Evolutionary conservation across 1,140 invertebrate species (phyloP), one percentile per base, ranked within the genome.

Genomic region (Psilanteris sp.): DNA sequence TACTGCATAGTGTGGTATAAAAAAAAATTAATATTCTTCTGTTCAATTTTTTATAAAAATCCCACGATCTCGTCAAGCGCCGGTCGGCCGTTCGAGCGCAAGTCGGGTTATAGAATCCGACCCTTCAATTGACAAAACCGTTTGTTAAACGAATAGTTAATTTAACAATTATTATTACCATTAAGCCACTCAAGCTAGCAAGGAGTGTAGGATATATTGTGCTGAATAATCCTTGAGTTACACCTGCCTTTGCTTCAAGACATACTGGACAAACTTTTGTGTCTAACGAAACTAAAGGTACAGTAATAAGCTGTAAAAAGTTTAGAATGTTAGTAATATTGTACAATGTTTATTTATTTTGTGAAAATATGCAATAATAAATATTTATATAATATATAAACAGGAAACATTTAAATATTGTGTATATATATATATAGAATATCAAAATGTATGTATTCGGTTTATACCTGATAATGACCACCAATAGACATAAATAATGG

Each of bases 171-270:
- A 16, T 36, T 59, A 79, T 79, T 88, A 91, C 91, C 84, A 89
- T 83, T 37, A 90, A 85, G 50, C 80, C 81, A 54, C 83, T 76
- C 2, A 84, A 6, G 7, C 90, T 87, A 2, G 80, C 79, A 10
- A 90, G n/a, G 0, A 90, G 4, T 68, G 90, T 37, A 5, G 91
- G 89, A 71, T 90, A 89, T 4, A 81, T 6, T 0, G 88, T 8
- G 1, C 86, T 87, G 5, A 82, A 24, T 1, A 8, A 27, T 7
- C 67, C 6, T 79, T 90, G 89, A 1, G 88, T 2, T 1, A 67
- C 32, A 16, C 74, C 74, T 15, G 89, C 86, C 48, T 62, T 87
- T 0, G 88, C 22, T 80, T 91, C 88, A 22, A 87, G 46, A 68
- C 91, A 92, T 1, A 90, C 10, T 2, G 86, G 78, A 78, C 91